Evolutionary conservation across 2,888 invertebrate species (phyloP).

Genomic region (Chymomyza amoena): DNA sequence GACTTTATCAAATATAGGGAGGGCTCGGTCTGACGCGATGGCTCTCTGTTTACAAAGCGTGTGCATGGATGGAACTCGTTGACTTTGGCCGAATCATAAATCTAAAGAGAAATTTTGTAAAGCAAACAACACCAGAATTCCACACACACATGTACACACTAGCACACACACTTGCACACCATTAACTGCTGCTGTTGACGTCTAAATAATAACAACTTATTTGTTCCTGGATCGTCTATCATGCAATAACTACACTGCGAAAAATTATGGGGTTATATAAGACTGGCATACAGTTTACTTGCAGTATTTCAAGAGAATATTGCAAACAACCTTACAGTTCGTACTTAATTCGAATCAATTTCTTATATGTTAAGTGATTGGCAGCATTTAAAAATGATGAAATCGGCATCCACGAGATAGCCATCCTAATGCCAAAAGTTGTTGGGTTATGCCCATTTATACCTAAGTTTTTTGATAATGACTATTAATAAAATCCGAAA

Average conservation of each 20-base stretch:
- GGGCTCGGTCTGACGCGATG: not conserved
- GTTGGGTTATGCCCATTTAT: no score
- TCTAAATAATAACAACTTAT: slow-evolving; percentile 45
- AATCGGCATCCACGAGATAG: no score
- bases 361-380: no score
- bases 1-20: slow-evolving; percentile 49
- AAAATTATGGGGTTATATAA: not conserved
- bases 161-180: slow-evolving; percentile 7
- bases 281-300: no score
- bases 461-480: no score
- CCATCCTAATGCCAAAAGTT: no score
- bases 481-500: no score
- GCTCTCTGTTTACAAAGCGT: not conserved
- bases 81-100: slow-evolving; percentile 53
- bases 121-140: slow-evolving; percentile 35
- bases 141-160: not conserved
- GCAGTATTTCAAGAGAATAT: no score
- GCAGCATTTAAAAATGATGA: no score
- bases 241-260: not conserved
- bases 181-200: slow-evolving; percentile 17
- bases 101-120: slow-evolving; percentile 36
- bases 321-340: no score
- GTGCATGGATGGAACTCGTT: slow-evolving; percentile 17
- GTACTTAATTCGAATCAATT: no score
- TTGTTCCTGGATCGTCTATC: slow-evolving; percentile 21